These are phyloP conservation scores for Syngnathus scovelli DNA, from an alignment of 2,113 vertebrate species.

Conservation along the genomic window DNA sequence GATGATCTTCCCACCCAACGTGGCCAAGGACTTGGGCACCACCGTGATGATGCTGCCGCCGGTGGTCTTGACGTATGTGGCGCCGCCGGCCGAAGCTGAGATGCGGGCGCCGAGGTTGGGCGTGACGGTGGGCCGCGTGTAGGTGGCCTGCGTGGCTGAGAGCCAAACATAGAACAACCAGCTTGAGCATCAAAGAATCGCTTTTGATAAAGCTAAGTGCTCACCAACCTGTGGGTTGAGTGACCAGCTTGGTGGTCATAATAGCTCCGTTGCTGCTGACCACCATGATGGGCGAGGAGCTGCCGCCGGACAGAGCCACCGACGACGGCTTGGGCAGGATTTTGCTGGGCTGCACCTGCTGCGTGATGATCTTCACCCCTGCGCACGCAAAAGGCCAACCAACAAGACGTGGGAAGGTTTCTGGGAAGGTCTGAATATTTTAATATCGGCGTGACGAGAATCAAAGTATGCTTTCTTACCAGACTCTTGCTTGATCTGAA, in stretches of 20 bases:
- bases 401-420: no score
- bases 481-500: constrained; percentile 98
- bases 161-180: neutral
- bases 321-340: constrained; percentile 95
- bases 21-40: constrained; percentile 93
- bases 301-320: constrained; percentile 84
- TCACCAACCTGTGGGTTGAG: constrained; percentile 83
- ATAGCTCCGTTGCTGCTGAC: constrained; percentile 98
- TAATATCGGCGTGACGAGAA: no score
- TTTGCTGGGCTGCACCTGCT: constrained; percentile 98
- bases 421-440: no score
- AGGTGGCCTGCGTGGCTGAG: constrained; percentile 83
- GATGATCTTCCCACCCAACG: constrained; percentile 93
- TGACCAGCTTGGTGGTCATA: constrained; percentile 96
- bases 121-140: constrained; percentile 83
- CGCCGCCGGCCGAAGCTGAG: constrained; percentile 80
- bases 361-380: constrained; percentile 99
- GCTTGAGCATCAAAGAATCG: neutral
- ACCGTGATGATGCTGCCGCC: constrained; percentile 98
- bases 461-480: constrained; percentile 61
- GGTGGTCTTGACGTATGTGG: constrained; percentile 95
- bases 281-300: constrained; percentile 96
- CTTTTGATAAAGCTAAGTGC: neutral
- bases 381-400: neutral
- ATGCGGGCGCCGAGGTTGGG: constrained; percentile 82